These are phyloP conservation scores for Clusia tigrina DNA, from an alignment of 2,888 invertebrate genomes.

Conservation along the genomic window DNA sequence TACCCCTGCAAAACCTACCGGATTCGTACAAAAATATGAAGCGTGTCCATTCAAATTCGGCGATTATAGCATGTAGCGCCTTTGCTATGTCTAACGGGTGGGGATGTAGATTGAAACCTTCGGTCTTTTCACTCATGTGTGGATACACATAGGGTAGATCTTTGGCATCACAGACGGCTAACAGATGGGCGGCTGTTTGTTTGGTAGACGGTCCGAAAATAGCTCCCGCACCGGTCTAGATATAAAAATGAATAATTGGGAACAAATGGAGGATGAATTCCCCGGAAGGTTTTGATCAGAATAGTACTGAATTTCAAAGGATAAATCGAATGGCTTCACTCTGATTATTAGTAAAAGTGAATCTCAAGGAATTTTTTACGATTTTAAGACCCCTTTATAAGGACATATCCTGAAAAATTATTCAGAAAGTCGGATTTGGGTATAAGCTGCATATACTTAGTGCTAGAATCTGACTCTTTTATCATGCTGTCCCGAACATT, in stretches of 20 bases:
- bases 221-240: slow-evolving; percentile 75
- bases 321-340: neutral
- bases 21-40: slow-evolving; percentile 78
- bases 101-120: slow-evolving; percentile 76
- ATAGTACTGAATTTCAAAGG: neutral
- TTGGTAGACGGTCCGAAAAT: slow-evolving; percentile 82
- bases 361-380: too few species aligned
- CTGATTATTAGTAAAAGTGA: neutral
- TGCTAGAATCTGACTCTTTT: too few species aligned
- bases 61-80: slow-evolving; percentile 74
- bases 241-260: neutral
- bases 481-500: too few species aligned
- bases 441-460: too few species aligned
- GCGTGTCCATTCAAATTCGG: slow-evolving; percentile 79
- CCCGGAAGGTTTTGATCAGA: neutral
- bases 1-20: slow-evolving; percentile 31
- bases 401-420: too few species aligned
- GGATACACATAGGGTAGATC: slow-evolving; percentile 87
- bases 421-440: too few species aligned
- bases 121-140: slow-evolving; percentile 70
- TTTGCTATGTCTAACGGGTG: slow-evolving; percentile 69
- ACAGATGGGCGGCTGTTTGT: slow-evolving; percentile 75
- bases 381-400: too few species aligned
- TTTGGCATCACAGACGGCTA: slow-evolving; percentile 81
- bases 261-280: neutral